These are phyloP conservation scores for Petrosia ficiformis DNA, from an alignment of 37 sponge, comb jelly and placozoan species.

Conservation along the genomic window DNA sequence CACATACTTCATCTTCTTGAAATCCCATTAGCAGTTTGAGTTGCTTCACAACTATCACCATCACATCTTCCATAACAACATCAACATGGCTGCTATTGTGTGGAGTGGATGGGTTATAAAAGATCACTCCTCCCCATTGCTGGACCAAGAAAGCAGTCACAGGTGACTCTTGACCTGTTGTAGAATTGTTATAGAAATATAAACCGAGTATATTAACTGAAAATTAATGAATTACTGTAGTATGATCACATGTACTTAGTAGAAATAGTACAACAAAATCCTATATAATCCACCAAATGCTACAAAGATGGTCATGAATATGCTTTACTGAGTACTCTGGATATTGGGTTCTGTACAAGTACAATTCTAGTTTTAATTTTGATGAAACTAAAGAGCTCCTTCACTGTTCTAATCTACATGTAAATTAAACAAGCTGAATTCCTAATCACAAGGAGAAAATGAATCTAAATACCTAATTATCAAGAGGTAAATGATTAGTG, in stretches of 20 bases:
- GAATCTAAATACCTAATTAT: too few species aligned
- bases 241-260: neutral
- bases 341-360: too few species aligned
- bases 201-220: neutral
- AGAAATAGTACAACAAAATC: too few species aligned
- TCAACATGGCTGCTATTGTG: neutral
- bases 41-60: conserved; percentile 70
- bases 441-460: too few species aligned
- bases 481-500: too few species aligned
- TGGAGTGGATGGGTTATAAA: conserved; percentile 44
- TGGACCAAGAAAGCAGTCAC: conserved; percentile 59
- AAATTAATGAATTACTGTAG: neutral
- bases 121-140: conserved; percentile 84
- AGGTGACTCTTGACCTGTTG: too few species aligned
- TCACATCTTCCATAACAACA: conserved; percentile 55
- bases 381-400: conserved; percentile 14
- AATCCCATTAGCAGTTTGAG: conserved; percentile 67
- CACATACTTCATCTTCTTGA: neutral
- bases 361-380: too few species aligned
- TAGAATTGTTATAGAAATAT: neutral
- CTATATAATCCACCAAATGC: too few species aligned
- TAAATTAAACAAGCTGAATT: too few species aligned
- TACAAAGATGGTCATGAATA: too few species aligned
- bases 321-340: neutral
- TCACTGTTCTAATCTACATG: too few species aligned